Evolutionary conservation across 2,888 invertebrate species (phyloP).

Genomic region (Campoplex capitator): DNA sequence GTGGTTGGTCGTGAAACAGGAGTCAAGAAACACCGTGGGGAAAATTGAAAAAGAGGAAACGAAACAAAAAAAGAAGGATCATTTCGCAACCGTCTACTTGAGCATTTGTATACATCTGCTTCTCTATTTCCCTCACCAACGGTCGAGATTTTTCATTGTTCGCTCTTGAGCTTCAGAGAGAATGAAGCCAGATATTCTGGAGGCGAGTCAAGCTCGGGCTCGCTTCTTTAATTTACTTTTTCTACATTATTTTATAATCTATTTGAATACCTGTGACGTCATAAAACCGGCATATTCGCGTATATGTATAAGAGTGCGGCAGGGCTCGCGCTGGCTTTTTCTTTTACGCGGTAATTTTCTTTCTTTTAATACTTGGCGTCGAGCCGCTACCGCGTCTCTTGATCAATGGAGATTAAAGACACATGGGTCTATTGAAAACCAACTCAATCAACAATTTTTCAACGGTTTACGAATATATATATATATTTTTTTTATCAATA

Average conservation of each 20-base stretch:
- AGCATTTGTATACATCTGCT: background rate
- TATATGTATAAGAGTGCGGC: too few relatives aligned
- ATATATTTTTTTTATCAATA: too few relatives aligned
- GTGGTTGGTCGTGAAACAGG: constrained; percentile 5
- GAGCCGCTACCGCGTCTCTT: too few relatives aligned
- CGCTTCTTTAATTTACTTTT: constrained; percentile 5
- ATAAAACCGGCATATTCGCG: too few relatives aligned
- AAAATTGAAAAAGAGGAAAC: constrained; percentile 25
- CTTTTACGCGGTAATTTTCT: too few relatives aligned
- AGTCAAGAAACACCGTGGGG: background rate
- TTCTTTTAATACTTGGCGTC: too few relatives aligned
- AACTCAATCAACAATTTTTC: background rate
- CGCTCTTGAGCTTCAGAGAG: constrained; percentile 44
- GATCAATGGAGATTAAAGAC: background rate
- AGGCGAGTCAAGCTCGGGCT: constrained; percentile 16
- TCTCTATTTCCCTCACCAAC: background rate
- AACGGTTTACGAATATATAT: too few relatives aligned
- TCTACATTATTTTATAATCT: background rate
- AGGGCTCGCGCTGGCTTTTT: too few relatives aligned
- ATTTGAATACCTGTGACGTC: background rate
- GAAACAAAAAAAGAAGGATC: constrained; percentile 14
- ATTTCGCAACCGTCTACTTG: constrained; percentile 49
- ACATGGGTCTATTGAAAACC: background rate
- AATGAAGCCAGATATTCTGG: background rate
- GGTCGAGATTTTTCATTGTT: background rate